Base-by-base conservation (phyloP, 2,797 vertebrate genomes). In the Mus minutoides region DNA sequence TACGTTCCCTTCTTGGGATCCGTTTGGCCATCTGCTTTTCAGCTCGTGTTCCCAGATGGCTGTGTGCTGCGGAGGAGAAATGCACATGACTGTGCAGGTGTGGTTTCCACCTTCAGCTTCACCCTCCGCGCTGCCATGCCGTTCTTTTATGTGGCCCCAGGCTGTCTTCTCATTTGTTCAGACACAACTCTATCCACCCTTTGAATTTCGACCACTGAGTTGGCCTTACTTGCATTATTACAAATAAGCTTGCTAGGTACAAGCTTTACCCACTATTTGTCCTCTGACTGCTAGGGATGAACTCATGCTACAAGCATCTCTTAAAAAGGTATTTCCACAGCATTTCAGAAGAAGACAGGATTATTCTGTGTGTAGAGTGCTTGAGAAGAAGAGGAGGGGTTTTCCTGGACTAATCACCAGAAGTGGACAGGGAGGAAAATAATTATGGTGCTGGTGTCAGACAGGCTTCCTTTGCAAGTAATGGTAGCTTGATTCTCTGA, bases 131-230 rank as follows among this genome's bases (percentile, higher is more conserved):
- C 46, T 90, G 86, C 58, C 64, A 71, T 90, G 69, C 8, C 14
- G 7, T 93, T 90, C 71, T 78, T 76, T 64, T 54, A 26, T 5
- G 1, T 78, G 79, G 54, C 80, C 46, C 62, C 43, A 62, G 83
- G 69, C 85, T 71, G 62, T 88, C 24, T 83, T 56, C 6, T 96
- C 89, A 87, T 91, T 84, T 91, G 75, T 56, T 92, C 87, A 95
- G 83, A 84, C 5, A 76, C 54, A 79, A 83, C 8, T 34, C 21
- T 60, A 78, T 46, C 19, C 40, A 92, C 11, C n/a, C 37, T 46
- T 90, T 26, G 75, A 10, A 34, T 80, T 43, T 90, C 62, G 95
- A 88, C 64, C 92, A 29, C 54, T 22, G n/a, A 60, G 54, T 58
- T 77, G 86, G 37, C 46, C 64, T 92, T 56, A 86, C 64, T 21